Percentiles rank a stretch among this genome's conserved stretches.
Conservation (phyloP, 2,797 vertebrate genomes). For the Zalophus californianus region DNA sequence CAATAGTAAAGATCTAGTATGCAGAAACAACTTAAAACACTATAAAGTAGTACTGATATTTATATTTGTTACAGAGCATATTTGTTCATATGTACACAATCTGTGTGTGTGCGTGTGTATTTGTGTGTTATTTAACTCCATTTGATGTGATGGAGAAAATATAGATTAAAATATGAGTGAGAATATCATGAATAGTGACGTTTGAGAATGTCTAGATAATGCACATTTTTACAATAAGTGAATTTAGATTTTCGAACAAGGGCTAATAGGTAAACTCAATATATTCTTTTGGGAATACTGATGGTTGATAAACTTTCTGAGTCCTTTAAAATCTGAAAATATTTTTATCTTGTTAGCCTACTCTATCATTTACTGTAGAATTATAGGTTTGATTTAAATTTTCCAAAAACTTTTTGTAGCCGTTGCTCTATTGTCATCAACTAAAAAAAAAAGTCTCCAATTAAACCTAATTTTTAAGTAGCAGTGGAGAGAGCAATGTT, state of each 20-base stretch:
- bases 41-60: not conserved
- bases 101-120: not conserved
- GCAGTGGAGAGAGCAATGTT: not conserved
- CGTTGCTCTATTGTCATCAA: not conserved
- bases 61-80: not conserved
- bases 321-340: not conserved
- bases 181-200: not conserved
- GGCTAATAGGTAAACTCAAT: not conserved
- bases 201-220: not conserved
- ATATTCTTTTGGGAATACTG: not conserved
- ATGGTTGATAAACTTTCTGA: not conserved
- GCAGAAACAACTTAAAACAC: not conserved
- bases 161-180: not conserved
- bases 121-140: not conserved
- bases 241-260: not conserved
- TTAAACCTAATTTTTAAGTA: not conserved
- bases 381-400: slow-evolving; percentile 1
- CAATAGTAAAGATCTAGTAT: not conserved
- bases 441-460: not conserved
- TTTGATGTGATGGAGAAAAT: not conserved
- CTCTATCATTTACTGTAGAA: not conserved
- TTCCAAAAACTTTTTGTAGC: not conserved
- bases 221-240: not conserved
- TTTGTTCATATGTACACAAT: not conserved
- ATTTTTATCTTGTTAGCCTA: not conserved